Conservation (phyloP, 2,797 vertebrate genomes). For the Tapera naevia region DNA sequence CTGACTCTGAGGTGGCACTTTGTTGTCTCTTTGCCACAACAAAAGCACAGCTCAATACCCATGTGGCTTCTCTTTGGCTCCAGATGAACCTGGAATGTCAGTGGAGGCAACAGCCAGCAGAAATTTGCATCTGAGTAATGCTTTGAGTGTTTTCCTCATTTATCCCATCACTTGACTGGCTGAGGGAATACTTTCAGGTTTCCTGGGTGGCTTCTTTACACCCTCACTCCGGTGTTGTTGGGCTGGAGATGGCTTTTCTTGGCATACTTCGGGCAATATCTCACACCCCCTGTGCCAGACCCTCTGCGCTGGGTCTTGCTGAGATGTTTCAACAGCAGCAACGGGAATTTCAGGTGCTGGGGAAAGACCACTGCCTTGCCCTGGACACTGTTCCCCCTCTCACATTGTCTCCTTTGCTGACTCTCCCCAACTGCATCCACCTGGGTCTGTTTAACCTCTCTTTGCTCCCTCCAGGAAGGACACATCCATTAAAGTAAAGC, state of each 20-base stretch:
- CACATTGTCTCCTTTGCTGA: rapidly evolving
- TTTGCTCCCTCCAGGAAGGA: background rate
- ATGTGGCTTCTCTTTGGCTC: background rate
- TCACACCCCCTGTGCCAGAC: background rate
- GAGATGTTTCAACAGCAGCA: background rate
- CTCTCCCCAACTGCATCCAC: rapidly evolving
- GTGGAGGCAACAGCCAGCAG: background rate
- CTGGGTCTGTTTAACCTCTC: background rate
- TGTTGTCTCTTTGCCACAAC: background rate
- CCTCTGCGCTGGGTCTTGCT: background rate
- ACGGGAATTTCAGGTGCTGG: rapidly evolving
- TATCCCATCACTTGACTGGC: rapidly evolving
- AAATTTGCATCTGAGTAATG: background rate
- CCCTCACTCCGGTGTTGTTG: background rate
- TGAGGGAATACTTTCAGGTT: background rate
- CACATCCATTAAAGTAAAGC: background rate
- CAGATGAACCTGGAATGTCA: rapidly evolving
- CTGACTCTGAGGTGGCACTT: background rate
- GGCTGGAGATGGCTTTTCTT: background rate
- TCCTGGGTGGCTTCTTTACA: background rate
- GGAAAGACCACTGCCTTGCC: background rate
- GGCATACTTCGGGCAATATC: background rate
- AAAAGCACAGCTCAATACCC: background rate
- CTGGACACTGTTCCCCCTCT: background rate
- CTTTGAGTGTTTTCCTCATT: background rate